Evolutionary conservation across 1,140 invertebrate genomes (phyloP).

Genomic region (Drosophila aff.): DNA sequence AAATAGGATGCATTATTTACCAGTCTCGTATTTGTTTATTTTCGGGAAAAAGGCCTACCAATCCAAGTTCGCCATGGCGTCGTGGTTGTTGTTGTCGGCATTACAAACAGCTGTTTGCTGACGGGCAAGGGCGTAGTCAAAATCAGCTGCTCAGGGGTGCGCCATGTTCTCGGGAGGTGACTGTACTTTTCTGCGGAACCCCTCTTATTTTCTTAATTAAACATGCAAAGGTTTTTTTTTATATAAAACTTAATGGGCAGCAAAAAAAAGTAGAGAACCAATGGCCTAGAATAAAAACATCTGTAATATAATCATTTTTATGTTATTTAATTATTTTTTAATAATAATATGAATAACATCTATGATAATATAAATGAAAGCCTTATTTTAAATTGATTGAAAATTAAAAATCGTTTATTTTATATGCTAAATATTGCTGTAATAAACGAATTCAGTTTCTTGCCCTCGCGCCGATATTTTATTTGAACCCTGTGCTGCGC

Average conservation of each 20-base stretch:
- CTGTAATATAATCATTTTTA: no score
- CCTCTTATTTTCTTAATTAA: not conserved
- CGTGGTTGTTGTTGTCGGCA: constrained; percentile 51
- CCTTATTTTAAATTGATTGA: not conserved
- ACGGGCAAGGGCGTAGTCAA: constrained; percentile 9
- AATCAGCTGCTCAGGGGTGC: not conserved
- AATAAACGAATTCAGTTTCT: not conserved
- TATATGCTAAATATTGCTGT: not conserved
- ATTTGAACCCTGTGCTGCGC: not conserved
- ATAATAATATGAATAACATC: not conserved
- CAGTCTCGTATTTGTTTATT: constrained; percentile 54
- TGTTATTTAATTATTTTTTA: no score
- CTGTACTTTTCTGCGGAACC: constrained; percentile 6
- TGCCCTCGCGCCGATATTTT: not conserved
- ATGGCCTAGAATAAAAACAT: no score
- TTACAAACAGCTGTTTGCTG: constrained; percentile 37
- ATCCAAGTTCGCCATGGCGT: constrained; percentile 67
- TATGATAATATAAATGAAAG: not conserved
- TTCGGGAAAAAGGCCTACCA: constrained; percentile 47
- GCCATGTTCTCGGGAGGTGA: not conserved
- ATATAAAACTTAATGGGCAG: no score
- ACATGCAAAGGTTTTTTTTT: not conserved
- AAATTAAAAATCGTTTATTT: not conserved
- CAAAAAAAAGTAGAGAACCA: not conserved
- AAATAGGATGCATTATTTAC: constrained; percentile 27